phyloP scores from a whole-genome alignment of 2,113 vertebrate species.

The Aleadryas rufinucha region DNA sequence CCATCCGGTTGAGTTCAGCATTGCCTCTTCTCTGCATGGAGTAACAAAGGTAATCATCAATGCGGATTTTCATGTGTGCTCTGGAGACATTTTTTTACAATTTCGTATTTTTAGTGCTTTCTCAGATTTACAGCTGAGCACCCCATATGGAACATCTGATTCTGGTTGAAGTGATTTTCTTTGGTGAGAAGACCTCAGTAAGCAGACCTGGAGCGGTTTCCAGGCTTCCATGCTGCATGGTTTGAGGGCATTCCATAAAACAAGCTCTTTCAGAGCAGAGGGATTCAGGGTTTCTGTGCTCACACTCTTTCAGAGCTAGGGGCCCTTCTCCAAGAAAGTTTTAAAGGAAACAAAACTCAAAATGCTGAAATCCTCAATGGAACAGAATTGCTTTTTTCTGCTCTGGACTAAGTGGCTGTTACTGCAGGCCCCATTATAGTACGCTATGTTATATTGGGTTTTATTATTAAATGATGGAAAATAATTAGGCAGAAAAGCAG shows the following conservation, averaged over 20 bases:
- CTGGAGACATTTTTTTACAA: neutral
- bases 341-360: neutral
- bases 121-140: neutral
- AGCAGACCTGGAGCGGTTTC: neutral
- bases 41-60: neutral
- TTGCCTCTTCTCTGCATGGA: neutral
- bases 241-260: neutral
- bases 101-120: neutral
- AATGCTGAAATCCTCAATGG: neutral
- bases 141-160: neutral
- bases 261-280: neutral
- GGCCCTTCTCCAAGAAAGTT: neutral
- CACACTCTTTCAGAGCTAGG: neutral
- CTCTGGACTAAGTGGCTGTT: neutral
- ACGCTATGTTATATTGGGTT: neutral
- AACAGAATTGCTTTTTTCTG: neutral
- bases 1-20: neutral
- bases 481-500: slow-evolving; percentile 3
- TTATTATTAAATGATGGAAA: slow-evolving; percentile 31
- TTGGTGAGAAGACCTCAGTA: neutral
- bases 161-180: neutral
- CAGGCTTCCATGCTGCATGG: neutral
- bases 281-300: neutral
- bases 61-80: neutral
- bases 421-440: neutral